Evolutionary conservation across 2,888 invertebrate species (phyloP), one percentile per base, ranked within the genome.

Genomic region (Aphidoletes aphidimyza): DNA sequence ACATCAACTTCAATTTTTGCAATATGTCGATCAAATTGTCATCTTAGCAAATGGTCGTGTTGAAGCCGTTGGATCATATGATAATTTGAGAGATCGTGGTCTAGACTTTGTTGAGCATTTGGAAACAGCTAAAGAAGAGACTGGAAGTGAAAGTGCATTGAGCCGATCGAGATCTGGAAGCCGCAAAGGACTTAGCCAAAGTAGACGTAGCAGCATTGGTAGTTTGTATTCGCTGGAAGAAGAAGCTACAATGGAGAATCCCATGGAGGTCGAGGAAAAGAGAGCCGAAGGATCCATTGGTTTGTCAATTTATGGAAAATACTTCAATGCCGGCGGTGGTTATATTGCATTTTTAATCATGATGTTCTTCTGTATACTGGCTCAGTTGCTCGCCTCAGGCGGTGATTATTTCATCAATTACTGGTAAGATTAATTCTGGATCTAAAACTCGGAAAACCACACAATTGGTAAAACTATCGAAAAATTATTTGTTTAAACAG

Each of bases 1-100:
- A 0, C 96, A 97, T 90, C 97, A 97, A 88, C 89, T 96, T 84
- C 96, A 97, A 88, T 96, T 95, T 87, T 90, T 95, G 11, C 93
- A 93, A 87, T 91, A 92, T 54, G 94, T 93, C 0, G 93, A 94
- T 88, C 92, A 90, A 86, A 90, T 90, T 86, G 88, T 90, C 19
- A 89, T 90, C 17, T 88, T 90, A 87, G 89, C 90, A 22, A 89
- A 89, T 86, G 90, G 90, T 0, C 34, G n/a, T 3, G 83, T 92
- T 86, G 92, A 92, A 6, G 92, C 69, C 1, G 84, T 84, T n/a
- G 85, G 85, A 84, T 93, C 94, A 85, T 96, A 94, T 88, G 93
- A 93, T 26, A 93, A 94, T 0, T 90, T 96, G 1, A 93, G 93
- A 86, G 93, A 92, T 5, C 93, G 93, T 6, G 96, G 95, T 0